These are phyloP conservation scores for Pogona vitticeps DNA, from an alignment of 2,113 vertebrate species.

Conservation along the genomic window DNA sequence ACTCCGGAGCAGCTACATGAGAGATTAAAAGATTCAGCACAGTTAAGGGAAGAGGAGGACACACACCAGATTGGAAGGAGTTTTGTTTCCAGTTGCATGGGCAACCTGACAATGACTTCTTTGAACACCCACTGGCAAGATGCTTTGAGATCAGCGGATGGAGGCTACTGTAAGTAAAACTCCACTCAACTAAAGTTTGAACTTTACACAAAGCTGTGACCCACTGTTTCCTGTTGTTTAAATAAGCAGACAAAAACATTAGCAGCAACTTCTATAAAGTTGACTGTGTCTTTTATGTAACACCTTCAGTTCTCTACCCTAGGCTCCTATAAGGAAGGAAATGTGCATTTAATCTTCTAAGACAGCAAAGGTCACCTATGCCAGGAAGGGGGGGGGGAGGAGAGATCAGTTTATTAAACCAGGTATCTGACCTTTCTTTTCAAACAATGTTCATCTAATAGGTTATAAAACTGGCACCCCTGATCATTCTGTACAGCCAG, in stretches of 20 bases:
- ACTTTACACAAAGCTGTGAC: neutral
- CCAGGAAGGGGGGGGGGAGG: neutral
- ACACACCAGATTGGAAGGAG: neutral
- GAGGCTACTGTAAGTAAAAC: neutral
- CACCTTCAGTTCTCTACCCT: neutral
- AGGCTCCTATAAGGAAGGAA: neutral
- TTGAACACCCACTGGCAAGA: slow-evolving; percentile 5
- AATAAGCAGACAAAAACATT: neutral
- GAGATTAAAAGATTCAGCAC: neutral
- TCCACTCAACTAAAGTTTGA: neutral
- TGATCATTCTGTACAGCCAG: too few relatives aligned
- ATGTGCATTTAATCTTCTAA: neutral
- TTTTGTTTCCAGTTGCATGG: neutral
- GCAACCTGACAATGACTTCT: neutral
- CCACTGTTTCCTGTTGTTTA: neutral
- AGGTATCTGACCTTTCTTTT: neutral
- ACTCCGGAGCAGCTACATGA: neutral
- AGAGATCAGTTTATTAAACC: neutral
- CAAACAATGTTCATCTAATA: neutral
- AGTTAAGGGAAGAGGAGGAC: neutral
- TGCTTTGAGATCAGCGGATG: neutral
- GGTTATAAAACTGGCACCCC: neutral
- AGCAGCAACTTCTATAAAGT: neutral
- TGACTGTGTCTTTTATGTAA: neutral
- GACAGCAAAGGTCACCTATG: neutral